A percentile compares a stretch with the other conserved stretches of the same genome.
Evolutionary conservation across 2,113 vertebrate genomes (phyloP).

Genomic region (Myotis brandtii): DNA sequence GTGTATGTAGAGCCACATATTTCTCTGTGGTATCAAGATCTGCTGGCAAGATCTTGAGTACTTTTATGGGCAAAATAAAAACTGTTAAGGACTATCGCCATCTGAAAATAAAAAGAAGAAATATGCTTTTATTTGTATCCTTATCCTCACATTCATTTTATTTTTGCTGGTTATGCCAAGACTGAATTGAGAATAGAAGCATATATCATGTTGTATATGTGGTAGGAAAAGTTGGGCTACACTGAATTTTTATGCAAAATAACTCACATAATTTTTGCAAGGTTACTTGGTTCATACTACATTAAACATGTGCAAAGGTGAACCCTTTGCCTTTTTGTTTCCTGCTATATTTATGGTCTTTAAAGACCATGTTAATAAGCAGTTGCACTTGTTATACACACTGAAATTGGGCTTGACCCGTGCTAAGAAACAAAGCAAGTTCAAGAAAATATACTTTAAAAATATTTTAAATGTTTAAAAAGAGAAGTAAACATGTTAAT

Average conservation of each 20-base stretch:
- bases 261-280: neutral
- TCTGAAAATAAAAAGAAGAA: neutral
- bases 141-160: constrained; percentile 27
- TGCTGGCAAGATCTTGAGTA: neutral
- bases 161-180: neutral
- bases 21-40: neutral
- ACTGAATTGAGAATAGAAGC: neutral
- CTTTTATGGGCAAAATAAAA: neutral
- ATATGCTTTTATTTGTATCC: neutral
- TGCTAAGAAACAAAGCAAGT: constrained; percentile 4
- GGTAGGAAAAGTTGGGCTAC: neutral
- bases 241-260: neutral
- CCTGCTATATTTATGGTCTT: neutral
- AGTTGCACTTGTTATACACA: neutral
- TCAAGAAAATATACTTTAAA: neutral
- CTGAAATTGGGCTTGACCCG: neutral
- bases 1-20: neutral
- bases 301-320: neutral
- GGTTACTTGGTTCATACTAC: neutral
- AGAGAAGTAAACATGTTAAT: neutral
- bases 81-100: neutral
- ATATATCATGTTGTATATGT: neutral
- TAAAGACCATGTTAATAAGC: neutral
- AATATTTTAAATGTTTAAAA: neutral
- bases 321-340: constrained; percentile 2